Base-by-base conservation (phyloP, 2,888 invertebrate genomes). In the Polyommatus iphigenia region DNA sequence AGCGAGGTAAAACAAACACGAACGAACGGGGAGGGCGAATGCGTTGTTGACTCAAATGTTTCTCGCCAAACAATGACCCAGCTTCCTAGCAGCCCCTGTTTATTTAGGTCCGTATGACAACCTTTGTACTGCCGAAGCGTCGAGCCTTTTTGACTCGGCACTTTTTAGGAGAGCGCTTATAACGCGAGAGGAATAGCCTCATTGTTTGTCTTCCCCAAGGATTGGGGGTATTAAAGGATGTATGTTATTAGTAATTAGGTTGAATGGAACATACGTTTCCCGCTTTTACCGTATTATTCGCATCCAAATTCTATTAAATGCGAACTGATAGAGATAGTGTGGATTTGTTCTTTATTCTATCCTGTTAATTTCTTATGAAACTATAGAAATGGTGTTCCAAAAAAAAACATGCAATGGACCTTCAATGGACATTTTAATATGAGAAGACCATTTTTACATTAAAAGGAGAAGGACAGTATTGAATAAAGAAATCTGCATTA, bases 1-100 rank as follows among this genome's bases (percentile, higher is more conserved):
- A 5, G 18, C 54, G 4, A 18, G 18, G 54, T 54, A 54, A 54
- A 54, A 54, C 18, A 54, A 54, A 54, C 54, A 54, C 54, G 54
- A 54, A 50, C 79, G 79, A 67, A 72, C 13, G 77, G 77, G 73
- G 76, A 83, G 83, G 82, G 85, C 84, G 83, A 83, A 81, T 82
- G 85, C 84, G 80, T 83, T 92, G 90, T 92, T 93, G 90, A 92
- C 92, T 90, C 89, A 89, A 86, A 89, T 91, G 92, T 91, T 92
- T 90, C 93, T 94, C 89, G 87, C 85, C 92, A 93, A 93, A 93
- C 92, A 93, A 89, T 89, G 90, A 85, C 86, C 91, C 91, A 89
- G 93, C 93, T 94, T 92, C 93, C 93, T 91, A 91, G 92, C 93
- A n/a, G n/a, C 93, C 92, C 93, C 86, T 93, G 93, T 93, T 93